Base-by-base conservation (phyloP, 1,140 invertebrate species). In the Diorhabda sublineata region DNA sequence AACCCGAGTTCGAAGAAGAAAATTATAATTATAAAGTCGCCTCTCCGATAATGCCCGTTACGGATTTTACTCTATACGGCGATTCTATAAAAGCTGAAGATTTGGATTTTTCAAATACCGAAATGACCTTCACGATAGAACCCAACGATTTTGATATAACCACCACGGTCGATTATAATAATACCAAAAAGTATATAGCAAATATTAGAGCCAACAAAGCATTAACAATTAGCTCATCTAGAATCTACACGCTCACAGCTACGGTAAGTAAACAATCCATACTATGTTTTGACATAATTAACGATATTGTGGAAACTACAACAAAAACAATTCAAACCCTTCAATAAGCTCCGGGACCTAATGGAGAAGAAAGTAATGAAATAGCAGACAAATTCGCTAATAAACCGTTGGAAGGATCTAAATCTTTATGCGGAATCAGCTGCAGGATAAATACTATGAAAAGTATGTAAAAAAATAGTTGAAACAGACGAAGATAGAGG, bases 81-180 rank as follows among this genome's bases (percentile, higher is more conserved):
- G 68, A 68, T 7, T 1, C 42, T 4, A 72, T 77, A 6, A 70
- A 45, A 43, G 75, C 59, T 0, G 44, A 9, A 9, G 75, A 78
- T 69, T 42, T 71, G 2, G 75, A 78, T 68, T 75, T 78, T 58
- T 69, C 75, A 7, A 78, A 75, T 64, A 66, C 26, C 11, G 5
- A 69, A 9, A 68, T 78, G 2, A 72, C 44, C 6, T 76, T 78
- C 62, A 60, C 64, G 1, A 66, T 75, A 52, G 45, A 68, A 43
- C 64, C 71, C 4, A 62, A 66, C 2, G 65, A 73, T 58, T 75
- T 75, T 66, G 41, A 3, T 7, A 11, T 71, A 1, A 58, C 58
- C 11, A 69, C 67, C 4, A 26, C 26, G 26, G 42, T 42, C 42
- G 47, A 52, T 4, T 56, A 44, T 11, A 45, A 47, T 4, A 69